Conservation (phyloP, 1,140 invertebrate species). For the Drosophila seguyi region DNA sequence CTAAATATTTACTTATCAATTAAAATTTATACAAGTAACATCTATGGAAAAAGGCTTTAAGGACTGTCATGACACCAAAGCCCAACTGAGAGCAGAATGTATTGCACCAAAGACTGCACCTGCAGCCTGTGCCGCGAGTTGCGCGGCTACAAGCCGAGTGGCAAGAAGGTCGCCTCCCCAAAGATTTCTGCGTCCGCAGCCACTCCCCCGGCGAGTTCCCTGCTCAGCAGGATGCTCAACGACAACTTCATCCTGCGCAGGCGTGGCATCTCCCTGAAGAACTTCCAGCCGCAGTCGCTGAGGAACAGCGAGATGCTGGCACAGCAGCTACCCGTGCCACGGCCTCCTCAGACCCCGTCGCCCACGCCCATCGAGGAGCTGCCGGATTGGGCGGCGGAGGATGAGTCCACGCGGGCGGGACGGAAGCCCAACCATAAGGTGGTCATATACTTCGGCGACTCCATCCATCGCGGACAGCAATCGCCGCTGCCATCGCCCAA, state of each 20-base stretch:
- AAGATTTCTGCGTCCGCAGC: neutral
- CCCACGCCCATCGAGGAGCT: constrained; percentile 76
- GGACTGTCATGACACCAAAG: constrained; percentile 68
- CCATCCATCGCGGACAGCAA: constrained; percentile 84
- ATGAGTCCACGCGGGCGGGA: constrained; percentile 25
- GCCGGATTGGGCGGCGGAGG: constrained; percentile 57
- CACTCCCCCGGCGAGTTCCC: constrained; percentile 24
- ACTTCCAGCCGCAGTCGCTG: constrained; percentile 80
- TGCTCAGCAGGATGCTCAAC: constrained; percentile 77
- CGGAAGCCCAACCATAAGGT: constrained; percentile 87
- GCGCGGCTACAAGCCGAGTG: constrained; percentile 70
- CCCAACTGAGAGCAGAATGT: constrained; percentile 67
- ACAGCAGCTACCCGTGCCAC: constrained; percentile 52
- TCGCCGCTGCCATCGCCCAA: constrained; percentile 41
- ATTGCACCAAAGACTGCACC: constrained; percentile 86
- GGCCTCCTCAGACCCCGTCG: constrained; percentile 68
- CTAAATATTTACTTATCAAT: neutral
- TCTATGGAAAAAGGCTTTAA: constrained; percentile 5
- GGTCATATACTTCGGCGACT: constrained; percentile 90
- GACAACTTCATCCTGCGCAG: constrained; percentile 85
- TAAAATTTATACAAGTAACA: neutral
- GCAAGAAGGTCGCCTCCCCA: constrained; percentile 59
- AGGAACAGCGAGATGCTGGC: constrained; percentile 79
- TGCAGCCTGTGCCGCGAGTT: constrained; percentile 86
- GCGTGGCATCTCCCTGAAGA: constrained; percentile 76